Conservation (phyloP, 2,797 vertebrate genomes). For the Adrianichthys oophorus region DNA sequence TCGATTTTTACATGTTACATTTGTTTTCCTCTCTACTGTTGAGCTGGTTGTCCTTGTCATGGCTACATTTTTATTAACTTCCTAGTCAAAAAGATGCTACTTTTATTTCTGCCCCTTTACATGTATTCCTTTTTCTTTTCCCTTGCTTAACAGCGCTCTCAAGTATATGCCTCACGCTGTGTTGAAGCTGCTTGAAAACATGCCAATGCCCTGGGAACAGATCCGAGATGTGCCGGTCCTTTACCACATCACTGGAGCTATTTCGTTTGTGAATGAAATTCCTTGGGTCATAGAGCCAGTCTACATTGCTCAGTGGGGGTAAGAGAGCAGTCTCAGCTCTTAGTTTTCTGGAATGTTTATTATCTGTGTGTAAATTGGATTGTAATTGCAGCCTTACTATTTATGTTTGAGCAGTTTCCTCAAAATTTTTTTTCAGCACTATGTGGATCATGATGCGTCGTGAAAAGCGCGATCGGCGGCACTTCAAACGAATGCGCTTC, state of each 20-base stretch:
- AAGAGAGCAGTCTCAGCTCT: slow-evolving; percentile 15
- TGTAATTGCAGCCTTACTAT: not conserved
- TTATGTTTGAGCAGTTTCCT: no score
- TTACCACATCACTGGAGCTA: slow-evolving; percentile 98
- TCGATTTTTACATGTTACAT: no score
- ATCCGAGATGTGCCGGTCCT: slow-evolving; percentile 96
- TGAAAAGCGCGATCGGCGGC: slow-evolving; percentile 94
- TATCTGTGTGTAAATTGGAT: not conserved
- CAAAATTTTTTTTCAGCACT: slow-evolving; percentile 70
- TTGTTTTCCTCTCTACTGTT: not conserved
- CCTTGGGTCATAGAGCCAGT: slow-evolving; percentile 99
- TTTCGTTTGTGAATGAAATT: slow-evolving; percentile 99
- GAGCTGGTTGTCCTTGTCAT: not conserved
- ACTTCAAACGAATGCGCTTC: slow-evolving; percentile 99
- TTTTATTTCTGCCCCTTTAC: not conserved
- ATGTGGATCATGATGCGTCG: slow-evolving; percentile 99
- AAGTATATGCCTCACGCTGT: slow-evolving; percentile 99
- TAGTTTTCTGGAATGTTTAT: not conserved
- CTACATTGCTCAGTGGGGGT: slow-evolving; percentile 99
- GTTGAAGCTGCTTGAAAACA: slow-evolving; percentile 97
- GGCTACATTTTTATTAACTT: not conserved
- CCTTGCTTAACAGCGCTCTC: slow-evolving; percentile 80
- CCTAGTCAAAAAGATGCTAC: no score
- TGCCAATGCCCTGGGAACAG: slow-evolving; percentile 99
- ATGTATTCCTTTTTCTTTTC: slow-evolving; percentile 2